Evolutionary conservation across 1,140 invertebrate genomes (phyloP), one percentile per base, ranked within the genome.

Genomic region (Bombus huntii): DNA sequence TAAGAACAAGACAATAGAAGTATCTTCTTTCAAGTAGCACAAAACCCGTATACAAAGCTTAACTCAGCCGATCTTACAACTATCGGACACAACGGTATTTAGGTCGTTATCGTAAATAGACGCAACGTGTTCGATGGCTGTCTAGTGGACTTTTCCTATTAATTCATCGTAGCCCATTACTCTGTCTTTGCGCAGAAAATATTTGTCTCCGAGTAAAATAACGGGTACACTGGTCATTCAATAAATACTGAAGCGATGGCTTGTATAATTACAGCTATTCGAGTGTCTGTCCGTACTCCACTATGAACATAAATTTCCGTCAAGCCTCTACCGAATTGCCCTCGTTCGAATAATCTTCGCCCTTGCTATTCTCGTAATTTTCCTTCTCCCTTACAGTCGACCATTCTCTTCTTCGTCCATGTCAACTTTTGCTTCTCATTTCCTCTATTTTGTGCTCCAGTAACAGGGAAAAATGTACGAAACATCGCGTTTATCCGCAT

Each of bases 101-200:
- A 53, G 68, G 31, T 79, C 53, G 53, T 72, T 80, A 85, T 72
- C 76, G 76, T 62, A 62, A 72, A 80, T 71, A 62, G 18, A 85
- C 53, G 66, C 15, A 71, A 44, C 82, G 10, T 39, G 68, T 47
- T 53, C 12, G 18, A 31, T 59, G 53, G 25, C 37, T 12, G 5
- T 6, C 42, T 79, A 47, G 53, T 39, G 44, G 31, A 57, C 28
- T 25, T 13, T 66, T 47, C 34, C 34, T 70, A 75, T 81, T 74
- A 74, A 85, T 81, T 81, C 59, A 68, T 81, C 59, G 70, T 57
- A 53, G 57, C 57, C 31, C 22, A 25, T 31, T n/a, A 6, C 42
- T 12, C 44, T 59, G 22, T 42, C 42, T 28, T 13, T 37, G 42
- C 28, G 8, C 22, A 34, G 28, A 65, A 73, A 85, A 81, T 75